A percentile compares a stretch with the other conserved stretches of the same genome.
Evolutionary conservation across 2,797 vertebrate genomes (phyloP).

Genomic region (Ammospiza maritima): DNA sequence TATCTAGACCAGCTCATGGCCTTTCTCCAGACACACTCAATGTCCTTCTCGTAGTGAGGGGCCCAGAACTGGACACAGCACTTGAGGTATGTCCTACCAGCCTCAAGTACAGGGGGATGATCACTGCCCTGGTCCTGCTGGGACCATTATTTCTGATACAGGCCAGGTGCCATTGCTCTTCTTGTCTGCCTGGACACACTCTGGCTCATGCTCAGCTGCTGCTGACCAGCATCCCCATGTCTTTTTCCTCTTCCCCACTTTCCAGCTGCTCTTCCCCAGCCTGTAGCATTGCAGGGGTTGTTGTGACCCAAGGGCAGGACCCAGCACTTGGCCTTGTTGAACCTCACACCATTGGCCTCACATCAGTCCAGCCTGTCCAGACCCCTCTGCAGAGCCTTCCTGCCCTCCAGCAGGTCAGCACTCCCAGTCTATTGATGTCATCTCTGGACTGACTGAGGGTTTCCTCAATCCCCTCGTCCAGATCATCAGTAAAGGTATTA

Average conservation of each 20-base stretch:
- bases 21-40: not conserved
- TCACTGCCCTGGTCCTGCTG: not conserved
- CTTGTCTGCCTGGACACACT: rapidly evolving
- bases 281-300: not conserved
- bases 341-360: rapidly evolving
- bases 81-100: not conserved
- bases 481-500: not conserved
- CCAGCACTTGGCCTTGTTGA: too few relatives aligned
- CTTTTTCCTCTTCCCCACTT: not conserved
- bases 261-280: not conserved
- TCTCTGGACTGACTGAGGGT: not conserved
- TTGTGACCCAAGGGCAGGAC: not conserved
- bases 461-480: not conserved
- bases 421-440: rapidly evolving
- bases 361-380: not conserved
- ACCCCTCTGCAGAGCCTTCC: not conserved
- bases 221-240: rapidly evolving
- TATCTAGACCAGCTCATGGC: not conserved
- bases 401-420: not conserved
- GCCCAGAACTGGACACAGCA: not conserved
- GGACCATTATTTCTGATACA: not conserved
- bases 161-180: not conserved
- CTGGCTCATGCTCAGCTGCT: not conserved
- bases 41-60: not conserved
- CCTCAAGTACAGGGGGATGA: rapidly evolving